Evolutionary conservation across 1,140 invertebrate species (phyloP).

Genomic region (Aphelenchoides avenae): DNA sequence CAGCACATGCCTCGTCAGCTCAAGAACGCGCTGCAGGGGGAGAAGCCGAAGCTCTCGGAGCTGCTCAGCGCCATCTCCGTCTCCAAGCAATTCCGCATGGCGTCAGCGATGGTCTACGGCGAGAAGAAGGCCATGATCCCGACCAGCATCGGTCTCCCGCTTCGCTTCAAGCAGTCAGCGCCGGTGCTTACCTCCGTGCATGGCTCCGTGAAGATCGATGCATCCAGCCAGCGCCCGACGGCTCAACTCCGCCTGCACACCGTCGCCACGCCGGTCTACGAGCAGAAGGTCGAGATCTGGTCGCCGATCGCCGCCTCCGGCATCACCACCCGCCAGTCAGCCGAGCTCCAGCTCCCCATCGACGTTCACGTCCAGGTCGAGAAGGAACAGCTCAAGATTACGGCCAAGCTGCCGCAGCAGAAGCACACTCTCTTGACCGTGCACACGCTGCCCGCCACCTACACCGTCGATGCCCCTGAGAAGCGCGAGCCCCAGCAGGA

Average conservation of each 20-base stretch:
- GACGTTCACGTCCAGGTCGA: conserved; percentile 25
- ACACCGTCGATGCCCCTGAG: conserved; percentile 15
- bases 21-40: conserved; percentile 10
- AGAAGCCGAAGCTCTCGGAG: neutral
- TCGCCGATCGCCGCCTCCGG: conserved; percentile 33
- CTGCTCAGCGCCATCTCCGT: conserved; percentile 20
- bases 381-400: conserved; percentile 31
- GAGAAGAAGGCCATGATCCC: conserved; percentile 38
- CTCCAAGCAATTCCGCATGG: conserved; percentile 10
- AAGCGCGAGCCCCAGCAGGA: too few species aligned
- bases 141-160: conserved; percentile 43
- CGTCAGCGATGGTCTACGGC: conserved; percentile 29
- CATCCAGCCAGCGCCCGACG: conserved; percentile 2
- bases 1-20: conserved; percentile 1
- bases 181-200: conserved; percentile 33
- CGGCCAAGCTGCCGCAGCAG: conserved; percentile 29
- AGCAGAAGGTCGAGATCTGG: conserved; percentile 25
- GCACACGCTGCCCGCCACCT: conserved; percentile 37
- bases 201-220: conserved; percentile 39
- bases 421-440: conserved; percentile 23
- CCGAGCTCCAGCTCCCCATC: conserved; percentile 37
- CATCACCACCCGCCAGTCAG: conserved; percentile 30
- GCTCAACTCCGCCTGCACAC: conserved; percentile 22
- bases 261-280: conserved; percentile 16
- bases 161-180: conserved; percentile 28